A percentile compares a stretch with the other conserved stretches of the same genome.
Conservation (phyloP, 2,797 vertebrate species). For the Neosalanx taihuensis region DNA sequence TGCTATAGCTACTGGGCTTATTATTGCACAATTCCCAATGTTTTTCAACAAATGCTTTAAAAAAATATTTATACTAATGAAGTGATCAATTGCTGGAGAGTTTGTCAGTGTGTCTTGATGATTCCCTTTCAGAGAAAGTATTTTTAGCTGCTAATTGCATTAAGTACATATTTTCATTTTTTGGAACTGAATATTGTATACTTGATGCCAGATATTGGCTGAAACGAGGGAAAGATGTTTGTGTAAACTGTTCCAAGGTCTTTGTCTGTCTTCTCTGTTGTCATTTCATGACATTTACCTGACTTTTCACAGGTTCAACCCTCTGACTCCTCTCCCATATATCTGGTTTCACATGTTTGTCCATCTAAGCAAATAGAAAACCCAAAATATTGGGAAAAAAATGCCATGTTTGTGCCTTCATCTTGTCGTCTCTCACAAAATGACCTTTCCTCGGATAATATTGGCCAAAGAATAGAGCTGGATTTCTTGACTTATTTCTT, state of each 20-base stretch:
- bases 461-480: not conserved
- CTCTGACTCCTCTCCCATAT: conserved; percentile 7
- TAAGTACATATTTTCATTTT: no score
- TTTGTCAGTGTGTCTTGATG: no score
- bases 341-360: not conserved
- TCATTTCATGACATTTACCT: conserved; percentile 32
- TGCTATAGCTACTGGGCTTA: no score
- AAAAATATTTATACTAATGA: no score
- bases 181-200: no score
- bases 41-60: no score
- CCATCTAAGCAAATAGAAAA: not conserved
- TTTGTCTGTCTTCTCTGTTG: conserved; percentile 8
- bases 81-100: no score
- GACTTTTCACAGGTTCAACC: conserved; percentile 28
- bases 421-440: not conserved
- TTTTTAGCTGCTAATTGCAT: no score
- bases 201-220: no score
- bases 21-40: no score
- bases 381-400: not conserved
- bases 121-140: no score
- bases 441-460: not conserved
- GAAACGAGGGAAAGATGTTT: not conserved
- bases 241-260: not conserved
- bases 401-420: not conserved
- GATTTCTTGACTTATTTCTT: not conserved